A percentile compares a stretch with the other conserved stretches of the same genome.
phyloP scores from a whole-genome alignment of 2,888 invertebrate species.

The Invenusta paracnida region DNA sequence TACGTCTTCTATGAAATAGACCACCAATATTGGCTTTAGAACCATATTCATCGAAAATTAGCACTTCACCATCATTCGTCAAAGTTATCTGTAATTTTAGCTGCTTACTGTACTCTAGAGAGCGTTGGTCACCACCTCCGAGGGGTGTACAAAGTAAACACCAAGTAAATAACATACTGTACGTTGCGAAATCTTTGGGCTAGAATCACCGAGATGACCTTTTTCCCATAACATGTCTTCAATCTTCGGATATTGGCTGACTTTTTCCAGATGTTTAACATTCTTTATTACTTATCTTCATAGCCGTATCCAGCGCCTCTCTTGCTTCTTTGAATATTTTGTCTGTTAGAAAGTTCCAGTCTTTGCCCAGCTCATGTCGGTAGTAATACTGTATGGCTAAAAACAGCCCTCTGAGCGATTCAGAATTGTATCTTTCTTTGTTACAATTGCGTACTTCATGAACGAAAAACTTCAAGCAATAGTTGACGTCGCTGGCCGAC shows the following conservation, averaged over 20 bases:
- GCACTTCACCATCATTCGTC: conserved; percentile 23
- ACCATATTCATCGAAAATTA: neutral
- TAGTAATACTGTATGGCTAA: conserved; percentile 9
- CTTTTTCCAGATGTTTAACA: no score
- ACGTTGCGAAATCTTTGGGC: neutral
- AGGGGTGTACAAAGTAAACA: neutral
- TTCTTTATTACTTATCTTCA: conserved; percentile 13
- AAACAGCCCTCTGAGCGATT: neutral
- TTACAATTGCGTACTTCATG: neutral
- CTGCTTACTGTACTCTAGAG: neutral
- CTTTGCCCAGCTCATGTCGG: neutral
- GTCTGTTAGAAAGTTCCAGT: neutral
- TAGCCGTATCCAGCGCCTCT: neutral
- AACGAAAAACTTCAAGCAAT: neutral
- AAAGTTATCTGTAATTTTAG: neutral
- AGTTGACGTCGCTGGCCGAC: neutral
- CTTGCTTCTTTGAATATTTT: neutral
- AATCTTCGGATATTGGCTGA: no score
- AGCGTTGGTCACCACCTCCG: neutral
- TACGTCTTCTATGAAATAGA: conserved; percentile 4
- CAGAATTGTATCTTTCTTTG: conserved; percentile 6
- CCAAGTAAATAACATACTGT: neutral
- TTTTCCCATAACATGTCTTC: neutral
- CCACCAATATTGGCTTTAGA: neutral
- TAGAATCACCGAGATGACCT: neutral